Evolutionary conservation across 2,113 vertebrate genomes (phyloP), one percentile per base, ranked within the genome.

Genomic region (Syngnathus typhle): DNA sequence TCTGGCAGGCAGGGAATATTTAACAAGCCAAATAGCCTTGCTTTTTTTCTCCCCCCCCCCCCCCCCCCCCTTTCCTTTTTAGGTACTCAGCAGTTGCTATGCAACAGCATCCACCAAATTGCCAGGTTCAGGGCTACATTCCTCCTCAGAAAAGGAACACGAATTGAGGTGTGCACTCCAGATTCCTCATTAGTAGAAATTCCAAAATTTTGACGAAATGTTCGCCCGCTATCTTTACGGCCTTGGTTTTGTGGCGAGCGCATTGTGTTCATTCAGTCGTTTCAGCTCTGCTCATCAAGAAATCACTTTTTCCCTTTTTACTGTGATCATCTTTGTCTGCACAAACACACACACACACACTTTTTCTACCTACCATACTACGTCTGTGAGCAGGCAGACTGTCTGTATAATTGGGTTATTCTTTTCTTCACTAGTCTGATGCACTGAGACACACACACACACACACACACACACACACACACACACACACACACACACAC

Each of bases 351-450:
- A 46, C 70, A 32, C 64, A 65, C 67, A 47, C 54, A 52, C 60
- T 60, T 69, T 43, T 68, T 61, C 58, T 80, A 81, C 82, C 81
- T 76, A 77, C 77, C 83, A 74, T 74, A 75, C 77, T 84, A 73
- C 84, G 83, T 88, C 84, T 85, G 79, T 85, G 82, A 84, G 87
- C 83, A 85, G 85, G 83, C 84, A 87, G 83, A 85, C 83, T 88
- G 82, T 88, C 87, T 81, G 73, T 79, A 77, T 88, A 89, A 89
- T 88, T 88, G 88, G 88, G 84, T 88, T 88, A 89, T 85, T 83
- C 83, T 84, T 82, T 80, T 88, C 84, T 55, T 81, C 84, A 86
- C 83, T 43, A 60, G 85, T 82, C 83, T 89, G 85, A 89, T 88
- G 84, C 82, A 79, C 79, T 73, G 75, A 86, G 85, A 88, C 85